A percentile compares a stretch with the other conserved stretches of the same genome.
phyloP scores from a whole-genome alignment of 2,888 invertebrate genomes.

The Trypoxylon attenuatum region DNA sequence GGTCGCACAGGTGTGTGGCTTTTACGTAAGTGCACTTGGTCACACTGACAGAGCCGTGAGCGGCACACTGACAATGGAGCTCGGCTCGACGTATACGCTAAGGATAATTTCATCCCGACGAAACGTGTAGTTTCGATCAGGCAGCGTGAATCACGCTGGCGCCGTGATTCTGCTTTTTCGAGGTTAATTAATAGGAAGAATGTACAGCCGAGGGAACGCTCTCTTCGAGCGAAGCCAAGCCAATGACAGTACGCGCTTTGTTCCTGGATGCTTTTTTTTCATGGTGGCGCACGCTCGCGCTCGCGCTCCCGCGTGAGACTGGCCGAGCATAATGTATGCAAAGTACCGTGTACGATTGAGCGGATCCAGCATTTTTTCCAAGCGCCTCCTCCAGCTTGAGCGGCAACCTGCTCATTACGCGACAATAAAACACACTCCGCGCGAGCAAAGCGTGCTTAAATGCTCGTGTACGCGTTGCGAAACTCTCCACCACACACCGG shows the following conservation, averaged over 20 bases:
- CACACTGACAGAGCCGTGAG: too few relatives aligned
- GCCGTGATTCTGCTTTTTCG: conserved; percentile 56
- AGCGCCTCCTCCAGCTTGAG: too few relatives aligned
- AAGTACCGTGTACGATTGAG: conserved; percentile 21
- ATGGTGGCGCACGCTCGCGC: background rate
- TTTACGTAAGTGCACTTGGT: too few relatives aligned
- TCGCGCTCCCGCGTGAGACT: too few relatives aligned
- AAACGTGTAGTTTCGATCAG: too few relatives aligned
- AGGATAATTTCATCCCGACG: too few relatives aligned
- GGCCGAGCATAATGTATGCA: conserved; percentile 30
- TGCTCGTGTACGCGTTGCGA: too few relatives aligned
- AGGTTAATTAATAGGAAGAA: conserved; percentile 47
- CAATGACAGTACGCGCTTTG: conserved; percentile 47
- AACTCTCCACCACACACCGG: too few relatives aligned
- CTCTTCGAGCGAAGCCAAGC: conserved; percentile 25
- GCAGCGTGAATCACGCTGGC: conserved; percentile 48
- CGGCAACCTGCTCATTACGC: background rate
- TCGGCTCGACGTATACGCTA: too few relatives aligned
- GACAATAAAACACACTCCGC: conserved; percentile 10
- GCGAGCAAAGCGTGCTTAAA: too few relatives aligned
- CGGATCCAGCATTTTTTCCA: conserved; percentile 16
- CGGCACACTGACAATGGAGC: too few relatives aligned
- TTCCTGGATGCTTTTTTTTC: conserved; percentile 28
- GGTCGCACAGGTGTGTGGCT: too few relatives aligned
- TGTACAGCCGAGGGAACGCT: conserved; percentile 29